phyloP scores from a whole-genome alignment of 1,140 invertebrate species.

The Oncopodura yosiiana region DNA sequence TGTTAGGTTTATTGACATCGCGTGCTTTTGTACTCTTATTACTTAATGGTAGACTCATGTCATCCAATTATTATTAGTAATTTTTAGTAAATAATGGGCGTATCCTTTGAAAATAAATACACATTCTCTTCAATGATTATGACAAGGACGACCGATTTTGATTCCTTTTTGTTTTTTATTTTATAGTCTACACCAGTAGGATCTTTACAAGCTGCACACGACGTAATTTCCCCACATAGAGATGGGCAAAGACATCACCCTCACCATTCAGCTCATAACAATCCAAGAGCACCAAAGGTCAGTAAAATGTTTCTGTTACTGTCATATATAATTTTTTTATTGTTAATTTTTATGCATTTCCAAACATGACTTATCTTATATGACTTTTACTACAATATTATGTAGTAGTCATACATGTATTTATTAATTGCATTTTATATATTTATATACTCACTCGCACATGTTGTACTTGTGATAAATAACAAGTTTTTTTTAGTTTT shows the following conservation, averaged over 20 bases:
- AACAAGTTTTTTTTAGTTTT: too few species aligned
- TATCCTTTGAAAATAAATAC: too few species aligned
- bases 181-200: constrained; percentile 81
- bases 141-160: too few species aligned
- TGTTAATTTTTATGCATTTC: background rate
- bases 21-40: too few species aligned
- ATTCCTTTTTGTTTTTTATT: constrained; percentile 30
- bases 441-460: too few species aligned
- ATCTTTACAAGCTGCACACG: constrained; percentile 77
- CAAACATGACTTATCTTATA: constrained; percentile 6
- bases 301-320: constrained; percentile 29
- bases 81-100: too few species aligned
- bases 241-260: constrained; percentile 46
- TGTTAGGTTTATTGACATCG: too few species aligned
- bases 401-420: constrained; percentile 1
- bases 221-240: constrained; percentile 78
- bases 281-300: constrained; percentile 67
- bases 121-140: too few species aligned
- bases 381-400: constrained; percentile 5
- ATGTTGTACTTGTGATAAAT: too few species aligned
- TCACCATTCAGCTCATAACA: constrained; percentile 26
- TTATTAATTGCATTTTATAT: too few species aligned
- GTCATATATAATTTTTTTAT: background rate
- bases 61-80: too few species aligned
- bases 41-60: too few species aligned